phyloP scores from a whole-genome alignment of 1,140 invertebrate species.

The Thalassaphorura encarpata region DNA sequence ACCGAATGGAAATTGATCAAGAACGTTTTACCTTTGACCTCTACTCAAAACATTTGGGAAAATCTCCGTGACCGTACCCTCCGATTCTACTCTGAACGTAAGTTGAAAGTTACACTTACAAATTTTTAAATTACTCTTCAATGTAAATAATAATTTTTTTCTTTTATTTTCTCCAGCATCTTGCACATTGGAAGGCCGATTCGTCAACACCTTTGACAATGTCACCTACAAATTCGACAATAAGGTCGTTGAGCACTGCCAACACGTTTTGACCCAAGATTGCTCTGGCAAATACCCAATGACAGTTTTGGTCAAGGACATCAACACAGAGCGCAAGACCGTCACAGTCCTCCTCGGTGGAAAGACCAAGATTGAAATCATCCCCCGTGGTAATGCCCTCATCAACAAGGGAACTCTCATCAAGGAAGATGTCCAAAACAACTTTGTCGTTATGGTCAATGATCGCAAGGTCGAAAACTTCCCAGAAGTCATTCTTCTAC shows the following conservation, averaged over 20 bases:
- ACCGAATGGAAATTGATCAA: constrained; percentile 1
- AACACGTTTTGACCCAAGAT: constrained; percentile 22
- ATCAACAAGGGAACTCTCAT: background rate
- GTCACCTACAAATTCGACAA: constrained; percentile 23
- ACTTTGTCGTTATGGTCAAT: constrained; percentile 20
- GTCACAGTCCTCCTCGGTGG: constrained; percentile 20
- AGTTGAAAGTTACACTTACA: no score
- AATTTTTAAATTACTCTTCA: no score
- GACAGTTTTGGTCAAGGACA: constrained; percentile 21
- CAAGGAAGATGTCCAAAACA: no score
- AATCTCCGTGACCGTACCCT: constrained; percentile 12
- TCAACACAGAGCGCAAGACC: constrained; percentile 7
- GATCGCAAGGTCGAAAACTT: constrained; percentile 12
- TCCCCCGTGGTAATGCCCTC: background rate
- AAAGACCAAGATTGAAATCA: constrained; percentile 20
- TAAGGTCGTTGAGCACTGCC: constrained; percentile 14
- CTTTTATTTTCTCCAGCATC: constrained; percentile 10
- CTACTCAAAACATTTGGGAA: constrained; percentile 12
- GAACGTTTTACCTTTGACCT: constrained; percentile 20
- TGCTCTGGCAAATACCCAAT: constrained; percentile 23
- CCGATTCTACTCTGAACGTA: constrained; percentile 12
- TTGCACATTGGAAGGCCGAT: constrained; percentile 18
- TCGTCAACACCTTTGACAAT: constrained; percentile 28
- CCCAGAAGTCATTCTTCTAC: constrained; percentile 9
- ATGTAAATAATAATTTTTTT: no score